Conservation (phyloP, 2,888 invertebrate genomes). For the Netelia inedita region DNA sequence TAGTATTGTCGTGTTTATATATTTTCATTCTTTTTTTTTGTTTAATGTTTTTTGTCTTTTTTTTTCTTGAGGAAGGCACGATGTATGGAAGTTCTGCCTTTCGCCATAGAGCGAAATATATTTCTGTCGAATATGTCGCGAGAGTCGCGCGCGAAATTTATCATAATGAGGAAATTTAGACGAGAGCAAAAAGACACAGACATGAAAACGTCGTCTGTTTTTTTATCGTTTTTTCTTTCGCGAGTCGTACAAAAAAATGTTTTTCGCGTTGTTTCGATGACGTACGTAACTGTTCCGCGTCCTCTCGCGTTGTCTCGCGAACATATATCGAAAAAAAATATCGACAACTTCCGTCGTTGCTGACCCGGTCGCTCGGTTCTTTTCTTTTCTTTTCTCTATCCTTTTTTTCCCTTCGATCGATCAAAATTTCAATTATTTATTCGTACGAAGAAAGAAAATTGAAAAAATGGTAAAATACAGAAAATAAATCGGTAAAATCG, state of each 20-base stretch:
- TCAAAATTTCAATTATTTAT: background rate
- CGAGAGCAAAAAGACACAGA: slow-evolving; percentile 44
- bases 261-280: background rate
- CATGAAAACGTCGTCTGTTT: slow-evolving; percentile 15
- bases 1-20: slow-evolving; percentile 81
- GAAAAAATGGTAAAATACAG: background rate
- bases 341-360: slow-evolving; percentile 42
- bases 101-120: slow-evolving; percentile 61
- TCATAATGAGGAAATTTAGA: slow-evolving; percentile 31
- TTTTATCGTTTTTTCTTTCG: background rate
- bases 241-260: slow-evolving; percentile 6
- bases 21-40: slow-evolving; percentile 52
- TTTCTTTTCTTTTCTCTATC: background rate
- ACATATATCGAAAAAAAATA: slow-evolving; percentile 20
- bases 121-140: slow-evolving; percentile 47
- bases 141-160: slow-evolving; percentile 47
- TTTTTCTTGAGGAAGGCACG: slow-evolving; percentile 79
- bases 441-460: background rate
- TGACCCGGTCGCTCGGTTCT: slow-evolving; percentile 7
- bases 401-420: no score
- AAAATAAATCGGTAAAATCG: background rate
- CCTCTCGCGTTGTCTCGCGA: slow-evolving; percentile 7
- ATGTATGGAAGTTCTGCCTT: slow-evolving; percentile 82
- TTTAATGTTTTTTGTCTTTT: slow-evolving; percentile 45
- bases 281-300: background rate